phyloP scores from a whole-genome alignment of 1,140 invertebrate species.

The Drosophila sp. region DNA sequence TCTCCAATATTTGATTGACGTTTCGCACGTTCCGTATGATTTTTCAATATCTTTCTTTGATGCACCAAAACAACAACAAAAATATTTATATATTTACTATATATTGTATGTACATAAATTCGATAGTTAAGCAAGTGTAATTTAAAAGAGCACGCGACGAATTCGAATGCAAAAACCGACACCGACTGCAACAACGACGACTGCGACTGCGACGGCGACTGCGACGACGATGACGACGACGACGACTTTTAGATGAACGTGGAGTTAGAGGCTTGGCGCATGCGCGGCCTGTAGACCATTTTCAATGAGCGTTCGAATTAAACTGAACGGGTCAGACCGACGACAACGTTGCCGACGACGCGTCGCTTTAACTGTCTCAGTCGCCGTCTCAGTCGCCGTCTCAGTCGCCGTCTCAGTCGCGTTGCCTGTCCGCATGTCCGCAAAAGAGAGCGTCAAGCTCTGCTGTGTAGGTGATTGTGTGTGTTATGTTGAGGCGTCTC shows the following conservation, averaged over 20 bases:
- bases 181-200: slow-evolving; percentile 15
- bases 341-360: slow-evolving; percentile 25
- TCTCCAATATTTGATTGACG: slow-evolving; percentile 24
- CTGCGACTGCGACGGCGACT: slow-evolving; percentile 14
- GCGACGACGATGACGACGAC: slow-evolving; percentile 18
- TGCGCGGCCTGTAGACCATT: slow-evolving; percentile 78
- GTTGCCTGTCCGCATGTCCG: slow-evolving; percentile 16
- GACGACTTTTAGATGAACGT: slow-evolving; percentile 38
- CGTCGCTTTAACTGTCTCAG: slow-evolving; percentile 24
- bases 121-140: slow-evolving; percentile 24
- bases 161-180: slow-evolving; percentile 14
- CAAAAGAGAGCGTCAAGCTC: slow-evolving; percentile 39
- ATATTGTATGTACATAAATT: slow-evolving; percentile 48
- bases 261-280: slow-evolving; percentile 50
- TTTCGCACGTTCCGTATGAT: slow-evolving; percentile 6
- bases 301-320: slow-evolving; percentile 78
- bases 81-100: slow-evolving; percentile 42
- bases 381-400: not conserved
- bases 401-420: slow-evolving; percentile 2
- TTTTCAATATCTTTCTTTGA: slow-evolving; percentile 2
- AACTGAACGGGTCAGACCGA: slow-evolving; percentile 56
- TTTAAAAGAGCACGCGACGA: slow-evolving; percentile 40
- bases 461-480: not conserved
- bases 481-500: slow-evolving; percentile 16
- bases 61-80: slow-evolving; percentile 40